These are phyloP conservation scores for Torymus tubicola DNA, from an alignment of 2,888 invertebrate genomes.

Conservation along the genomic window DNA sequence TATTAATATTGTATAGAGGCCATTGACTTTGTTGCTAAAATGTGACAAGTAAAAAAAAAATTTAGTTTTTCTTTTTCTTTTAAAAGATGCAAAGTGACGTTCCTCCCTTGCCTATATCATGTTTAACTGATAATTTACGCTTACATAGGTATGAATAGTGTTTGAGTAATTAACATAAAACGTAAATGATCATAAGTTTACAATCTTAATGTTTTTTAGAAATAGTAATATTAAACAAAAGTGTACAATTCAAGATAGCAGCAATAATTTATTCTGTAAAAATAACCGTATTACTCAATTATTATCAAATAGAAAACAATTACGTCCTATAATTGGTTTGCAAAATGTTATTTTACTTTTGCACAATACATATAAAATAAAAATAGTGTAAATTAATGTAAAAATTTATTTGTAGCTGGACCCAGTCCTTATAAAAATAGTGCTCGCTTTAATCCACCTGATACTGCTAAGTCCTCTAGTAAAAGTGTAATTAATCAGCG, in stretches of 20 bases:
- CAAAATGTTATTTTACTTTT: conserved; percentile 45
- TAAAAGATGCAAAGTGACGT: conserved; percentile 73
- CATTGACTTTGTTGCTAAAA: conserved; percentile 45
- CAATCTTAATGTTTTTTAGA: conserved; percentile 26
- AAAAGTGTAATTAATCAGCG: conserved; percentile 77
- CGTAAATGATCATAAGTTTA: too few relatives aligned
- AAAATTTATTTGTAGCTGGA: conserved; percentile 43
- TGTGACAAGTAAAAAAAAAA: conserved; percentile 55
- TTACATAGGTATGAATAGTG: conserved; percentile 66
- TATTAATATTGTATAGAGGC: conserved; percentile 25
- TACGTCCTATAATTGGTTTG: conserved; percentile 70
- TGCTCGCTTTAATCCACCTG: conserved; percentile 74
- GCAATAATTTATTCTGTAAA: conserved; percentile 59
- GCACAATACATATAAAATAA: background rate
- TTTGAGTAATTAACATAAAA: too few relatives aligned
- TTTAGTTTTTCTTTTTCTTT: conserved; percentile 55
- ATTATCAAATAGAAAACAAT: conserved; percentile 66
- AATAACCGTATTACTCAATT: conserved; percentile 63
- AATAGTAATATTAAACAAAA: conserved; percentile 39
- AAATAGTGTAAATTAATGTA: background rate
- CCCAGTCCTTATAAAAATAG: conserved; percentile 75
- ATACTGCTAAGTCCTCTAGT: conserved; percentile 61
- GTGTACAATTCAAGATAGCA: conserved; percentile 1
- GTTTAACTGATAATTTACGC: conserved; percentile 66
- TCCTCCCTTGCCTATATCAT: conserved; percentile 71